Percentiles rank a stretch among this genome's conserved stretches.
These are phyloP conservation scores for Hyla sarda DNA, from an alignment of 2,113 vertebrate species.

Conservation along the genomic window DNA sequence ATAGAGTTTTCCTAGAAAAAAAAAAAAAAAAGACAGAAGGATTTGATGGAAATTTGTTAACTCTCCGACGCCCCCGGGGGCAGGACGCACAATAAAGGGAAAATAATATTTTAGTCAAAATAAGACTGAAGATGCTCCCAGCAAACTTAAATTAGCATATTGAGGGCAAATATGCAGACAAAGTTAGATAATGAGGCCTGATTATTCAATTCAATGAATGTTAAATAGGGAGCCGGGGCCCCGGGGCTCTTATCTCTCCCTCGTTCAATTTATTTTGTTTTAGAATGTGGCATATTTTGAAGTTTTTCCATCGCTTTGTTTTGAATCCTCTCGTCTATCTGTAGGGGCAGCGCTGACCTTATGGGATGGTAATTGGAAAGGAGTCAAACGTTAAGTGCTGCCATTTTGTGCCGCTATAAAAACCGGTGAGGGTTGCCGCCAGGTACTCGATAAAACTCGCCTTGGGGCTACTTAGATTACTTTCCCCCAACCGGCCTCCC, in stretches of 20 bases:
- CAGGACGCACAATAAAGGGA: constrained; percentile 81
- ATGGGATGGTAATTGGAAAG: constrained; percentile 49
- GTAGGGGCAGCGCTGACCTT: constrained; percentile 47
- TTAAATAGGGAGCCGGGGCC: constrained; percentile 96
- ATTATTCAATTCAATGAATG: constrained; percentile 99
- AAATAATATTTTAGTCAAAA: constrained; percentile 84
- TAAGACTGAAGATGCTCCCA: constrained; percentile 88
- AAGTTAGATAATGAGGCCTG: constrained; percentile 99
- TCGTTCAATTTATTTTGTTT: constrained; percentile 89
- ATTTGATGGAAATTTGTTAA: constrained; percentile 86
- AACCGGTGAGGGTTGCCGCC: constrained; percentile 18
- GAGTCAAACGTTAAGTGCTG: constrained; percentile 56
- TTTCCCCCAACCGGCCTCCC: too few species aligned
- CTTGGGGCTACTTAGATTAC: neutral
- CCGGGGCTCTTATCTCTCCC: constrained; percentile 87
- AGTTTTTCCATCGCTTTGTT: constrained; percentile 52
- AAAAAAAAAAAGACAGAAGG: constrained; percentile 66
- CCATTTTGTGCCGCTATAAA: constrained; percentile 38
- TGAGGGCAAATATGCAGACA: constrained; percentile 99
- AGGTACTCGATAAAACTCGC: neutral
- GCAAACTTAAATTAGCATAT: constrained; percentile 99
- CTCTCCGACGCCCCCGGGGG: constrained; percentile 83
- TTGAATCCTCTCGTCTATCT: constrained; percentile 23
- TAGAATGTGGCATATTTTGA: constrained; percentile 39
- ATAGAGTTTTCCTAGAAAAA: constrained; percentile 72